Percentiles rank a stretch among this genome's conserved stretches.
Evolutionary conservation across 2,797 vertebrate genomes (phyloP).

Genomic region (Kryptopterus vitreolus): DNA sequence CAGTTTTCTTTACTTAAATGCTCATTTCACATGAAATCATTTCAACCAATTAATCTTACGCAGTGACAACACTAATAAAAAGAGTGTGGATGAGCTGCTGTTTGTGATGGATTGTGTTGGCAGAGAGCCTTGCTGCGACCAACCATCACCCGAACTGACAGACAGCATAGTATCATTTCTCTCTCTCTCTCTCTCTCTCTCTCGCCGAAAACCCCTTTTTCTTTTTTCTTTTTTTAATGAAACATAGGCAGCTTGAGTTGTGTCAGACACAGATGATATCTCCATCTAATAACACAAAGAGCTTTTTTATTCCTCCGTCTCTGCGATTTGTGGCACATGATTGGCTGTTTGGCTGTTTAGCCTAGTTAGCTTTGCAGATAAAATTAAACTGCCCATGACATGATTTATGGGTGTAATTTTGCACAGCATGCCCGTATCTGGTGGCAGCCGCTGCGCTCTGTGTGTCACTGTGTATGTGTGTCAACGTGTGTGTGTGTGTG

Average conservation of each 20-base stretch:
- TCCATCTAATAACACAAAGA: slow-evolving; percentile 74
- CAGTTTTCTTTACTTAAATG: slow-evolving; percentile 18
- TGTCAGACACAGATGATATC: slow-evolving; percentile 69
- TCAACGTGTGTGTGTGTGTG: slow-evolving; percentile 36
- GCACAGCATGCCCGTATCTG: slow-evolving; percentile 63
- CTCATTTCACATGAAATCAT: slow-evolving; percentile 38
- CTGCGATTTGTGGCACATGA: slow-evolving; percentile 67
- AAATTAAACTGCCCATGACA: slow-evolving; percentile 69
- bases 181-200: too few relatives aligned
- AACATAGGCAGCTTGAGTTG: slow-evolving; percentile 62
- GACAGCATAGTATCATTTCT: slow-evolving; percentile 14
- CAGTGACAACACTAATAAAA: slow-evolving; percentile 8
- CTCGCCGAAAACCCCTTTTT: slow-evolving; percentile 56
- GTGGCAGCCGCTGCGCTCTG: slow-evolving; percentile 50
- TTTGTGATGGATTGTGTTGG: slow-evolving; percentile 40
- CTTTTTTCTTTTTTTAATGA: slow-evolving; percentile 52
- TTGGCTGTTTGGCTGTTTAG: slow-evolving; percentile 65
- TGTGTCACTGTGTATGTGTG: slow-evolving; percentile 34
- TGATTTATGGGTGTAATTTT: slow-evolving; percentile 76
- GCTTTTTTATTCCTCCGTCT: slow-evolving; percentile 68
- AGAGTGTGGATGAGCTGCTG: slow-evolving; percentile 1
- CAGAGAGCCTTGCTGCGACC: slow-evolving; percentile 23
- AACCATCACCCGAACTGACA: slow-evolving; percentile 43
- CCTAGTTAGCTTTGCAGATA: slow-evolving; percentile 68
- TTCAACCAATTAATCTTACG: slow-evolving; percentile 43